Percentiles rank a stretch among this genome's conserved stretches.
Evolutionary conservation across 2,888 invertebrate genomes (phyloP).

Genomic region (Lasioglossum malachurum): DNA sequence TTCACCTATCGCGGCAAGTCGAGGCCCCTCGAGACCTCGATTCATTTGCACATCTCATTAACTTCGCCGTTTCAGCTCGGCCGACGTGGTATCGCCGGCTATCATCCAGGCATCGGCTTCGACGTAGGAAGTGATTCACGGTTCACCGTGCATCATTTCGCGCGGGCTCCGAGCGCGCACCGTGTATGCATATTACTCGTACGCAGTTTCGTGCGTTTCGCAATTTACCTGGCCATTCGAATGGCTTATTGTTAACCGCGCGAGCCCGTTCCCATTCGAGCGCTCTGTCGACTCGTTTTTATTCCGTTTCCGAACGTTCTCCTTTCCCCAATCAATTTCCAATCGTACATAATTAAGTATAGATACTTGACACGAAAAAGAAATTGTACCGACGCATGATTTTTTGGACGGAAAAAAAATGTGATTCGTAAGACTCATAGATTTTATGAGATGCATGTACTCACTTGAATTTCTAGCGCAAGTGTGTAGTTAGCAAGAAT

Average conservation of each 20-base stretch:
- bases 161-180: conserved; percentile 49
- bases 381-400: no score
- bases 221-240: conserved; percentile 54
- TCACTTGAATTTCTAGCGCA: no score
- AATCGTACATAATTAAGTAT: background rate
- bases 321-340: background rate
- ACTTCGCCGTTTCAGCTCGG: conserved; percentile 70
- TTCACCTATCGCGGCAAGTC: conserved; percentile 54
- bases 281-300: background rate
- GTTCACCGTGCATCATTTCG: conserved; percentile 74
- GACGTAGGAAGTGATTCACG: conserved; percentile 73
- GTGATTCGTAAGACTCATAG: no score
- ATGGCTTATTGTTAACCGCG: conserved; percentile 50
- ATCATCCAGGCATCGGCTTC: conserved; percentile 73
- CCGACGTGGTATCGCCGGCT: conserved; percentile 65
- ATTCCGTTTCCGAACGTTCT: conserved; percentile 3
- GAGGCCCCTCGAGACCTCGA: conserved; percentile 57
- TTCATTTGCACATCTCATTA: conserved; percentile 74
- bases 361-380: background rate
- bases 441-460: no score
- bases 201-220: conserved; percentile 57
- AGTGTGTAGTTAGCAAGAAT: no score
- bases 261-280: conserved; percentile 35
- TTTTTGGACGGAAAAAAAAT: no score
- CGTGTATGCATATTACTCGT: conserved; percentile 51